Conservation (phyloP, 1,140 invertebrate genomes). For the Sitodiplosis mosellana region DNA sequence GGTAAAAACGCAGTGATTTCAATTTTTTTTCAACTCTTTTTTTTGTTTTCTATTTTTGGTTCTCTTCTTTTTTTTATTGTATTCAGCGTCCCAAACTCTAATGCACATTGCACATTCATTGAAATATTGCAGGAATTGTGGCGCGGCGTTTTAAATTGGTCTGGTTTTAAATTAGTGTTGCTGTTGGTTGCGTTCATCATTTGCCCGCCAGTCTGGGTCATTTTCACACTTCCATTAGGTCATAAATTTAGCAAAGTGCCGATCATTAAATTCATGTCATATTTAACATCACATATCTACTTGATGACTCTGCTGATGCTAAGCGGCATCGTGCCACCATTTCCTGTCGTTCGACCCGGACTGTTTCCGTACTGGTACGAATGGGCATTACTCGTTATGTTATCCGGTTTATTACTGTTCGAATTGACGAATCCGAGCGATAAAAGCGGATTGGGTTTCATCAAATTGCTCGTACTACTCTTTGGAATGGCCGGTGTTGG, state of each 20-base stretch:
- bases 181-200: constrained; percentile 82
- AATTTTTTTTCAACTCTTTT: neutral
- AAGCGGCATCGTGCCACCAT: constrained; percentile 79
- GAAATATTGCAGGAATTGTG: constrained; percentile 81
- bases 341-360: constrained; percentile 53
- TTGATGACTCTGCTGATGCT: constrained; percentile 83
- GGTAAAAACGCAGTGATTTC: constrained; percentile 42
- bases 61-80: constrained; percentile 8
- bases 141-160: constrained; percentile 90
- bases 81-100: too few species aligned
- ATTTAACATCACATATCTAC: constrained; percentile 94
- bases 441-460: constrained; percentile 83
- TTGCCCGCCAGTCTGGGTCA: constrained; percentile 89
- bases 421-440: constrained; percentile 94
- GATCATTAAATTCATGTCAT: constrained; percentile 99
- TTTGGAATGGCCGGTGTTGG: constrained; percentile 83
- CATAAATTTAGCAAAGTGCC: constrained; percentile 92
- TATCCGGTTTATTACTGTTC: constrained; percentile 85
- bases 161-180: constrained; percentile 82
- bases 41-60: neutral
- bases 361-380: constrained; percentile 83
- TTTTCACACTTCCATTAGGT: constrained; percentile 86
- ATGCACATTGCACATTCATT: too few species aligned
- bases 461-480: constrained; percentile 79
- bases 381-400: constrained; percentile 87